Evolutionary conservation across 2,888 invertebrate species (phyloP).

Genomic region (Aradus depressus): DNA sequence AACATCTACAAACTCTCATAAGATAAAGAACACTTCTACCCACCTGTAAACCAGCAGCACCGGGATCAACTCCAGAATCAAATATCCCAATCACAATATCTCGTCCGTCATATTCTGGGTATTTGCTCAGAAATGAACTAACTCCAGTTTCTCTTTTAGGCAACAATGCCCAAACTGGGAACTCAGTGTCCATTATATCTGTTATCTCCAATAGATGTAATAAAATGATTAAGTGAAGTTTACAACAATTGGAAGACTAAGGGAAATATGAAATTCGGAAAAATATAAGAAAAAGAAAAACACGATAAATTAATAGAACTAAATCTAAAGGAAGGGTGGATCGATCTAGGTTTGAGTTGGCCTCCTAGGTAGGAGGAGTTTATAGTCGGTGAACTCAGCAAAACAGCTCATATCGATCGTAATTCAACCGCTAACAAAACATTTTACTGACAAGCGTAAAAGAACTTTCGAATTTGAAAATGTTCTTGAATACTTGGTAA

Average conservation of each 20-base stretch:
- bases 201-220: no score
- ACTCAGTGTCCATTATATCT: constrained; percentile 40
- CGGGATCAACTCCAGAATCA: constrained; percentile 96
- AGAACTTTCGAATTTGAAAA: no score
- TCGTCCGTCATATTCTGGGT: constrained; percentile 84
- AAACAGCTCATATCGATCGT: no score
- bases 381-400: no score
- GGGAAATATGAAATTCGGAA: not conserved
- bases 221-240: not conserved
- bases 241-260: not conserved
- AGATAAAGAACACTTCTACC: constrained; percentile 23
- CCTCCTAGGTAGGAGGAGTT: constrained; percentile 3
- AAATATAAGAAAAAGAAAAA: not conserved
- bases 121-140: constrained; percentile 70
- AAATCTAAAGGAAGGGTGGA: constrained; percentile 9
- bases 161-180: constrained; percentile 73
- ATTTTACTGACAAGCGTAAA: no score
- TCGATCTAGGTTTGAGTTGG: constrained; percentile 5
- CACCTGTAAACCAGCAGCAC: constrained; percentile 87
- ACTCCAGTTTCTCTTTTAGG: constrained; percentile 95
- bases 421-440: no score
- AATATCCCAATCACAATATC: constrained; percentile 87
- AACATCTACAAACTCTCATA: not conserved
- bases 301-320: constrained; percentile 5
- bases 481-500: no score